These are phyloP conservation scores for Cataglyphis rosenhaueri DNA, from an alignment of 2,888 invertebrate species.

Conservation along the genomic window DNA sequence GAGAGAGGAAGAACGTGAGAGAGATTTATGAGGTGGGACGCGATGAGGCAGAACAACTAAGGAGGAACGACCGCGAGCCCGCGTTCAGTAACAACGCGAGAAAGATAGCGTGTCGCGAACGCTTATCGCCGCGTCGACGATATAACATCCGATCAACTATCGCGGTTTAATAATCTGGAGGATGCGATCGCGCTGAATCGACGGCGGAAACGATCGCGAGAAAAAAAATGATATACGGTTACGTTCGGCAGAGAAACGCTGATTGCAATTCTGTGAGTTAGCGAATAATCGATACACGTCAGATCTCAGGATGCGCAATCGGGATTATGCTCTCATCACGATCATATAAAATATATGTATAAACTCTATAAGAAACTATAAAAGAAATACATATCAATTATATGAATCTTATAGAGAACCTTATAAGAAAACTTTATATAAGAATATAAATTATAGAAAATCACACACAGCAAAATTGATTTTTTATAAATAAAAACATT, in stretches of 20 bases:
- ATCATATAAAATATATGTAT: not conserved
- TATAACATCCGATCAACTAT: constrained; percentile 62
- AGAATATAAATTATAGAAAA: not conserved
- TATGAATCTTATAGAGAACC: not conserved
- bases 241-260: constrained; percentile 33
- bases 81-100: constrained; percentile 19
- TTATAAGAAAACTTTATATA: not conserved
- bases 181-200: constrained; percentile 67
- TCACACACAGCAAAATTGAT: not conserved
- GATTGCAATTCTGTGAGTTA: not conserved
- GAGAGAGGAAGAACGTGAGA: constrained; percentile 1
- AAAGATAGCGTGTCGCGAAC: constrained; percentile 31
- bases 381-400: not conserved
- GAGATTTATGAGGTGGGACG: constrained; percentile 39
- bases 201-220: constrained; percentile 11
- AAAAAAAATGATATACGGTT: constrained; percentile 56
- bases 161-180: constrained; percentile 67
- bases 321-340: constrained; percentile 11
- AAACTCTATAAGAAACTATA: not conserved
- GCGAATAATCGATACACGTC: constrained; percentile 22
- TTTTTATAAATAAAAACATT: not conserved
- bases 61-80: constrained; percentile 17
- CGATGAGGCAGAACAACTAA: constrained; percentile 43
- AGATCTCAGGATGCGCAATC: not conserved
- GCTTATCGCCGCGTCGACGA: constrained; percentile 44